phyloP scores from a whole-genome alignment of 2,113 vertebrate species.

The Genyomyrus donnyi region DNA sequence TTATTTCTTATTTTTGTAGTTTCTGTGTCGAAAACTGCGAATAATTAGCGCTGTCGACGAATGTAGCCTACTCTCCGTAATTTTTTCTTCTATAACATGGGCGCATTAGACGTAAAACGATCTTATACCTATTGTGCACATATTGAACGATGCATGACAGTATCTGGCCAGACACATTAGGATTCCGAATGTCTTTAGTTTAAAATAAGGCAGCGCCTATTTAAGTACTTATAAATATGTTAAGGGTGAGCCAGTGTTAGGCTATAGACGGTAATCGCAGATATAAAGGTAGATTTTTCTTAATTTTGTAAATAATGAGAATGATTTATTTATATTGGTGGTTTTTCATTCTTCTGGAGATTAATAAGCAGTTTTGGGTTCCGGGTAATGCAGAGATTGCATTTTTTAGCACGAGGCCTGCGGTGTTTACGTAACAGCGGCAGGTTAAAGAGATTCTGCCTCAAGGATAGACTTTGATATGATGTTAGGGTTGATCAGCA shows the following conservation, averaged over 20 bases:
- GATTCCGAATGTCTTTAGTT: not conserved
- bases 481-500: not conserved
- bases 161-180: not conserved
- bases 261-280: not conserved
- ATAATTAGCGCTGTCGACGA: not conserved
- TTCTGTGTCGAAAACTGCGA: not conserved
- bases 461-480: not conserved
- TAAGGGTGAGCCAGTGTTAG: not conserved
- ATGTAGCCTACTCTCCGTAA: not conserved
- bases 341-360: not conserved
- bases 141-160: not conserved
- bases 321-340: not conserved
- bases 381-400: not conserved
- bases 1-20: not conserved
- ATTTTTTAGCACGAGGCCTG: conserved; percentile 5
- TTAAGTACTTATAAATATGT: not conserved
- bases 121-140: not conserved
- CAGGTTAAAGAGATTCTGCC: conserved; percentile 1
- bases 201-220: not conserved
- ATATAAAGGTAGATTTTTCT: not conserved
- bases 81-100: not conserved
- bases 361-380: not conserved
- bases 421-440: conserved; percentile 4
- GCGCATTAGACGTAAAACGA: not conserved
- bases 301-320: not conserved